These are phyloP conservation scores for Pachypanchax playfairii DNA, from an alignment of 2,113 vertebrate genomes.

Conservation along the genomic window DNA sequence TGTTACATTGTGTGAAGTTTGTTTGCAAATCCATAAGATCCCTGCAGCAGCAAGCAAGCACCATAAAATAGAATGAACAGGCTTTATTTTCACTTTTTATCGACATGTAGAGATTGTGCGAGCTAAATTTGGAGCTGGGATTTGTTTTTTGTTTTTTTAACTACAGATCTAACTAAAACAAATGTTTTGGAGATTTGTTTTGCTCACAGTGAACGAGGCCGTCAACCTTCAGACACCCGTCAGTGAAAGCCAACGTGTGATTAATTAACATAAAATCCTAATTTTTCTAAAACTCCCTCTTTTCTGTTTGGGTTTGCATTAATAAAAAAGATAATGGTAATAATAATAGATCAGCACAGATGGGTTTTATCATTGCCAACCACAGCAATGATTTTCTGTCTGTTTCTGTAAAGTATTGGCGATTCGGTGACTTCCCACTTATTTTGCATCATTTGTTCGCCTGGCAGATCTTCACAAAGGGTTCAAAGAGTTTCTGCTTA, in stretches of 20 bases:
- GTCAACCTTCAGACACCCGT: neutral
- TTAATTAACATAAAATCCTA: neutral
- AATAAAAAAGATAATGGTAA: too few relatives aligned
- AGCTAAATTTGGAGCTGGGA: neutral
- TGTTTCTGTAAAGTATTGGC: slow-evolving; percentile 21
- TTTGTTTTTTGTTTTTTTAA: neutral
- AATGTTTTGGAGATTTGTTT: neutral
- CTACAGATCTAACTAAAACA: neutral
- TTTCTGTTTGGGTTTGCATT: slow-evolving; percentile 5
- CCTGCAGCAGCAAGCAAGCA: slow-evolving; percentile 9
- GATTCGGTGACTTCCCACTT: slow-evolving; percentile 12
- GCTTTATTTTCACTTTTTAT: slow-evolving; percentile 23
- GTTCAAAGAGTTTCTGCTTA: slow-evolving; percentile 10
- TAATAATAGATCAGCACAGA: neutral
- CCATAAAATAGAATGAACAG: slow-evolving; percentile 16
- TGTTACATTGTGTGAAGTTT: slow-evolving; percentile 39
- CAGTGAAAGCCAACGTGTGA: neutral
- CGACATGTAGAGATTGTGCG: neutral
- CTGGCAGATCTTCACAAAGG: slow-evolving; percentile 30
- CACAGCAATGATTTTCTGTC: slow-evolving; percentile 15
- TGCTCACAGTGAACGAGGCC: neutral
- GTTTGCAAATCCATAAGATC: slow-evolving; percentile 36
- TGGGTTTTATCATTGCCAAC: slow-evolving; percentile 1
- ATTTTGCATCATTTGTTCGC: slow-evolving; percentile 25
- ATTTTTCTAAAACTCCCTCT: neutral